Percentiles rank a stretch among this genome's conserved stretches.
Conservation (phyloP, 2,888 invertebrate genomes). For the Zootermopsis nevadensis region DNA sequence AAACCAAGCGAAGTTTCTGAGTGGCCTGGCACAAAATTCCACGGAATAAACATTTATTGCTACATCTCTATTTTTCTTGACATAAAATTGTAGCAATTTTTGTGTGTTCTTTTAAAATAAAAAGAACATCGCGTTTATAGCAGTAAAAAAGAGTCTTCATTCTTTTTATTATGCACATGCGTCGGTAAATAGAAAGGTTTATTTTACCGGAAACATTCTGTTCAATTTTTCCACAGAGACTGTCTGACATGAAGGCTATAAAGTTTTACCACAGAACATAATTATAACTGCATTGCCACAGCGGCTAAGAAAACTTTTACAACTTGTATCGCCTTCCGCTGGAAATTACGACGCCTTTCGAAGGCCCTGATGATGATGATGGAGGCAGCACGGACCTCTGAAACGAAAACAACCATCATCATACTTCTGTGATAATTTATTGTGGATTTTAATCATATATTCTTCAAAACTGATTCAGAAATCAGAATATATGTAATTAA, state of each 20-base stretch:
- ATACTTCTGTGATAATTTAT: no score
- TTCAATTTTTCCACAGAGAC: background rate
- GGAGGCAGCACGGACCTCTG: no score
- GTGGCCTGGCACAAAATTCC: background rate
- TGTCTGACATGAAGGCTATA: no score
- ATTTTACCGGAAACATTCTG: constrained; percentile 9
- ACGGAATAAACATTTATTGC: constrained; percentile 17
- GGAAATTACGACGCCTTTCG: background rate
- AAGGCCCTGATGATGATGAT: no score
- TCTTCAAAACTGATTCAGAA: no score
- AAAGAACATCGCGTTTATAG: constrained; percentile 1
- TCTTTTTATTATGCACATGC: background rate
- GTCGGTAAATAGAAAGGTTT: background rate
- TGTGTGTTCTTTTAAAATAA: background rate
- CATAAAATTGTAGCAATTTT: background rate
- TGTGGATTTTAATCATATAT: no score
- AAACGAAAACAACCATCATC: no score
- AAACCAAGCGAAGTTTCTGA: background rate
- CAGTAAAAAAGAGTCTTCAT: background rate
- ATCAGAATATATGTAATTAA: no score
- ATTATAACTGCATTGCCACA: background rate
- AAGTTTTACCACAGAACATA: background rate
- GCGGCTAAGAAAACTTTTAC: background rate
- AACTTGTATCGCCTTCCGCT: constrained; percentile 9
- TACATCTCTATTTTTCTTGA: constrained; percentile 13